Evolutionary conservation across 2,797 vertebrate species (phyloP), one percentile per base, ranked within the genome.

Genomic region (Oreortyx pictus): DNA sequence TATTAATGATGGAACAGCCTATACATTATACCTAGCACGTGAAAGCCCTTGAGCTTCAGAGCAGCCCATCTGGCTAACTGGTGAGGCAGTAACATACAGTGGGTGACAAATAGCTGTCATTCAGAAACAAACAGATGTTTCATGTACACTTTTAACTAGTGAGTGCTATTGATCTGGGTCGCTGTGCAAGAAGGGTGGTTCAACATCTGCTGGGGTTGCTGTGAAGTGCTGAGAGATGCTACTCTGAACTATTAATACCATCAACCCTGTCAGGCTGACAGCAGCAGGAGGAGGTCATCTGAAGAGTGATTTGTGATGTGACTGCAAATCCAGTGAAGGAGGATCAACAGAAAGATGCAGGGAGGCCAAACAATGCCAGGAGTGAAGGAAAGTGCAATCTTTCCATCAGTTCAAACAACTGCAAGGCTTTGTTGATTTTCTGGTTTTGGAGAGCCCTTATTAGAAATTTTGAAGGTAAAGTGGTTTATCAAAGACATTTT

Each of bases 401-500:
- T 86, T 75, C 67, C 24, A 27, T 24, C 7, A 71, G 71, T 61
- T 49, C 19, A 35, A 50, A 8, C 74, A 72, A 72, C 27, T 83
- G n/a, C 14, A 49, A 79, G 18, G 15, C 10, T 66, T 50, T 62
- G 10, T 25, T 59, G 3, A 1, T 44, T 82, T 89, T 70, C 6
- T 1, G 78, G 16, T 17, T 87, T 89, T 52, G 25, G 35, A 65
- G 43, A 70, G 20, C 18, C 22, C 18, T 18, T 62, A 43, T 43
- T 70, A 59, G 44, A 79, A 81, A 61, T 62, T n/a, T n/a, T 14
- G 18, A n/a, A 33, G 31, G 54, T 57, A 6, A 66, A 56, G 9
- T 16, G 39, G 8, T 23, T 77, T 52, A 7, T 56, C n/a, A 47
- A 73, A 62, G 2, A 11, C 0, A 0, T 9, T 3, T 50, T 57